Evolutionary conservation across 2,888 invertebrate species (phyloP).

Genomic region (Hypomecis atomaria): DNA sequence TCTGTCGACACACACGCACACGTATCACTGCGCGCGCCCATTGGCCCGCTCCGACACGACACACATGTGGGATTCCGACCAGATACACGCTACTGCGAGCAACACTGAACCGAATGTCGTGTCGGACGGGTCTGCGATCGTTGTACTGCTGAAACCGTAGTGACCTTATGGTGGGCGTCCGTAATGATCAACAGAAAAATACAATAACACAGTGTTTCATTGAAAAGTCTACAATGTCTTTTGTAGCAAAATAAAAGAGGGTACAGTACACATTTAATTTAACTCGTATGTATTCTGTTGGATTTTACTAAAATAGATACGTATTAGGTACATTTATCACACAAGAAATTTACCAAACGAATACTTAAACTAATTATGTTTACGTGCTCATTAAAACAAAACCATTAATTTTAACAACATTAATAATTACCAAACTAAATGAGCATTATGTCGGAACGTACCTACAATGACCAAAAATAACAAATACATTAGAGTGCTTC

Average conservation of each 20-base stretch:
- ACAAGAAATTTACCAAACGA: background rate
- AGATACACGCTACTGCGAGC: no score
- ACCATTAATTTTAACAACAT: conserved; percentile 1
- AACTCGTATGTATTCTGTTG: no score
- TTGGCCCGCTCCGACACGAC: background rate
- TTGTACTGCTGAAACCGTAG: no score
- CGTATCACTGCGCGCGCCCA: conserved; percentile 20
- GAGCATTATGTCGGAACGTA: background rate
- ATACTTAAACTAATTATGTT: conserved; percentile 1
- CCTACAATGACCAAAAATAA: background rate
- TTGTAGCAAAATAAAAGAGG: background rate
- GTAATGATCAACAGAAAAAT: no score
- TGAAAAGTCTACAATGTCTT: no score
- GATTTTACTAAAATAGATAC: no score
- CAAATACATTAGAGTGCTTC: background rate
- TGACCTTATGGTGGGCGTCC: no score
- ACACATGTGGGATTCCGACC: background rate
- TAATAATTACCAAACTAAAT: no score
- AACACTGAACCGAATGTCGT: no score
- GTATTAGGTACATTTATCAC: background rate
- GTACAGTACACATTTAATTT: background rate
- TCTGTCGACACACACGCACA: conserved; percentile 65
- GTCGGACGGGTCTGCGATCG: no score
- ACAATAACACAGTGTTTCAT: no score
- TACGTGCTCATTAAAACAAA: conserved; percentile 7